Evolutionary conservation across 2,797 vertebrate genomes (phyloP), one percentile per base, ranked within the genome.

Genomic region (Myotis findleyi): DNA sequence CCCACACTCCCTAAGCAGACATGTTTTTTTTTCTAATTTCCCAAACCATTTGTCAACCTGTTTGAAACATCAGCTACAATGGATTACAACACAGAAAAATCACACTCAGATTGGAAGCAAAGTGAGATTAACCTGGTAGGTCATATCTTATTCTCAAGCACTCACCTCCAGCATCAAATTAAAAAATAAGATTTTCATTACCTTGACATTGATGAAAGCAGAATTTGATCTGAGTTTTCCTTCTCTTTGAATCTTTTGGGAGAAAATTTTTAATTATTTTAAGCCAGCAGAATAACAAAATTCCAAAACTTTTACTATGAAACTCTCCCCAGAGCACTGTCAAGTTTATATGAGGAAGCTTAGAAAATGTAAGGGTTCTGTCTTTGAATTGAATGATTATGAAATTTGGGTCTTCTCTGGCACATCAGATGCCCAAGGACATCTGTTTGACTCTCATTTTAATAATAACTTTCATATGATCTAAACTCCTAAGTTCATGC

Each of bases 21-120:
- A n/a, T 55, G 33, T 51, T 51, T 87, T 62, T 30, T 83, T 80
- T 57, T 38, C 57, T 82, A 85, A 92, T 90, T 88, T 96, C 64
- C 85, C 66, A 95, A 93, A 91, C 87, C 66, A 91, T 95, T 97
- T 90, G 71, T 96, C 89, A 96, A 69, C 17, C 47, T 90, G 82
- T 55, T 96, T 95, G 64, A 86, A 64, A 83, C 38, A 73, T 83
- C 71, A 95, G 25, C 64, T 69, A 16, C 55, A 86, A 69, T 89
- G 53, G 96, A 96, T 95, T 76, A 81, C 53, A 88, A 33, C 62
- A 55, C 81, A 90, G 82, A 87, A 80, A 94, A 93, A 95, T 93
- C 75, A 57, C 71, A 47, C 36, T 92, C 73, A 64, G 66, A 91
- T 81, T 91, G 75, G 53, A 94, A 95, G 53, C 66, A 89, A 90